Evolutionary conservation across 2,888 invertebrate species (phyloP).

Genomic region (Amblyjoppa proteus): DNA sequence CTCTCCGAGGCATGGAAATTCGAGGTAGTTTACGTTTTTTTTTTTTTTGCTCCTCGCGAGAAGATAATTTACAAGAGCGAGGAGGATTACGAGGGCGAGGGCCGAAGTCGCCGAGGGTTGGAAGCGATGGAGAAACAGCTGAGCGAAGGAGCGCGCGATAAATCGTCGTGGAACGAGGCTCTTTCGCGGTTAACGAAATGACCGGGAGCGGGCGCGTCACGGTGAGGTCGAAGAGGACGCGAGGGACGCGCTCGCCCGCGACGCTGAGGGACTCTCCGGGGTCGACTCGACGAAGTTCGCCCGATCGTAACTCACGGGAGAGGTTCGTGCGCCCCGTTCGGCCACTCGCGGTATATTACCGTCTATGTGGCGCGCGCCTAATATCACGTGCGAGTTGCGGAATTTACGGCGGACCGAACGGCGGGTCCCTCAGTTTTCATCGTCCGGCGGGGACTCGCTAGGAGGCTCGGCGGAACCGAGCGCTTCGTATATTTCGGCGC

Average conservation of each 20-base stretch:
- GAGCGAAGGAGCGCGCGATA: slow-evolving; percentile 55
- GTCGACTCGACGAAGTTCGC: slow-evolving; percentile 53
- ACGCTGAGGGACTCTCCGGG: slow-evolving; percentile 50
- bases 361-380: neutral
- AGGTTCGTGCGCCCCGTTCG: neutral
- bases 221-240: slow-evolving; percentile 54
- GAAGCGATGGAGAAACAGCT: slow-evolving; percentile 17
- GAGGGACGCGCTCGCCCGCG: slow-evolving; percentile 43
- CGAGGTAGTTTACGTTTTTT: no score
- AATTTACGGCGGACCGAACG: slow-evolving; percentile 12
- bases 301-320: slow-evolving; percentile 59
- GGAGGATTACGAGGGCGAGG: slow-evolving; percentile 47
- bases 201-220: slow-evolving; percentile 57
- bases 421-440: slow-evolving; percentile 1
- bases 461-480: no score
- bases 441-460: neutral
- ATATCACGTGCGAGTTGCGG: slow-evolving; percentile 10
- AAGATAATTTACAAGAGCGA: slow-evolving; percentile 58
- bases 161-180: slow-evolving; percentile 64
- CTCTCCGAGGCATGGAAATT: no score
- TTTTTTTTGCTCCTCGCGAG: slow-evolving; percentile 13
- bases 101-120: slow-evolving; percentile 29
- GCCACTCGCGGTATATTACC: neutral
- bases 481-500: no score
- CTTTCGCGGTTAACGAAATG: slow-evolving; percentile 71